A percentile compares a stretch with the other conserved stretches of the same genome.
phyloP scores from a whole-genome alignment of 2,113 vertebrate species.

The Psammodynastes pulverulentus region DNA sequence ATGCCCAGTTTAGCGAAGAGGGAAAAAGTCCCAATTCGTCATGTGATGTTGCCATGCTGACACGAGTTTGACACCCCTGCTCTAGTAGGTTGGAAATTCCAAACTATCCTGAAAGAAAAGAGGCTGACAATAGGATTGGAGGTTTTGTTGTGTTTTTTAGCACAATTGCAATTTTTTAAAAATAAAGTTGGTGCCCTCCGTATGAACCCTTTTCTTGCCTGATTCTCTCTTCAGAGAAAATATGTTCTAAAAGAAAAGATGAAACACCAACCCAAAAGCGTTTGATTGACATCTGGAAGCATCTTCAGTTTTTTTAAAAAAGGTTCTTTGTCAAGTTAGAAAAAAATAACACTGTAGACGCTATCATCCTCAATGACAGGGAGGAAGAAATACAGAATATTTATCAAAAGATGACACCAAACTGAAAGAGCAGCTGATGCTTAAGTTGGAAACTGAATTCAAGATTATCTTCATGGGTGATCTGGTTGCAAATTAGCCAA shows the following conservation, averaged over 20 bases:
- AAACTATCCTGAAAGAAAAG: not conserved
- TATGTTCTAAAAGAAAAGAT: not conserved
- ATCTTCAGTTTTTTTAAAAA: not conserved
- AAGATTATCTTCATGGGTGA: not conserved
- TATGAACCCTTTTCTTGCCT: not conserved
- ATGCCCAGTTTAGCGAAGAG: no score
- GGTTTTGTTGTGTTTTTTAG: not conserved
- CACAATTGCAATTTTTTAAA: not conserved
- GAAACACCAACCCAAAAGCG: not conserved
- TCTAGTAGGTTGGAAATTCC: not conserved
- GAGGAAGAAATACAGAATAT: not conserved
- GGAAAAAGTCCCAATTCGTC: no score
- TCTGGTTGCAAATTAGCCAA: not conserved
- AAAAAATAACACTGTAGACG: not conserved
- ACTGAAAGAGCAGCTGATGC: not conserved
- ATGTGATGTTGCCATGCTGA: no score
- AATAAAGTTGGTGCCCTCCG: not conserved
- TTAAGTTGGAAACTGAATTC: not conserved
- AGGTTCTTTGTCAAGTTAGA: not conserved
- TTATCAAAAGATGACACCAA: not conserved
- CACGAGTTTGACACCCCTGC: no score
- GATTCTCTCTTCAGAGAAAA: not conserved
- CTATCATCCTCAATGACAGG: not conserved
- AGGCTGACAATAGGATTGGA: not conserved
- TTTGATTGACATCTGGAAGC: not conserved